phyloP scores from a whole-genome alignment of 2,113 vertebrate species.

The Protobothrops flavoviridis region DNA sequence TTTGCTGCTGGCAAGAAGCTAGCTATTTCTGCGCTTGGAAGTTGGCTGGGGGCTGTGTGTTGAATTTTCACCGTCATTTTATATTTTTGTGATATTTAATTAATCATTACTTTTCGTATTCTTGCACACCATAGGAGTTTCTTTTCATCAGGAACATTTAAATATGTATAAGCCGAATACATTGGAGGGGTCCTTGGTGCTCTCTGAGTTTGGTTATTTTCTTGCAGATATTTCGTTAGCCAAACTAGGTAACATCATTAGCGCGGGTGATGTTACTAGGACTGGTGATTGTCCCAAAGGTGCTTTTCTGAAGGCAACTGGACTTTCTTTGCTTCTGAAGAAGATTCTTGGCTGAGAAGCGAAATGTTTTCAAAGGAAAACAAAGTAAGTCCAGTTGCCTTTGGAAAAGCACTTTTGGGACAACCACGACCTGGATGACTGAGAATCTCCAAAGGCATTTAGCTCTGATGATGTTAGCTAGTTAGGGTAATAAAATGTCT shows the following conservation, averaged over 20 bases:
- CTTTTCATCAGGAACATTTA: background rate
- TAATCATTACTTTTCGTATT: background rate
- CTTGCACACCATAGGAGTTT: background rate
- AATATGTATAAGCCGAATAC: background rate
- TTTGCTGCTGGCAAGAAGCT: background rate
- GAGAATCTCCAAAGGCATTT: background rate
- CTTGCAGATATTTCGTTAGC: background rate
- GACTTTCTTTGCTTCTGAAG: background rate
- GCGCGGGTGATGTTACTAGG: background rate
- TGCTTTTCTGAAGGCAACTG: background rate
- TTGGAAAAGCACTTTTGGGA: background rate
- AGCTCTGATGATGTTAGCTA: background rate
- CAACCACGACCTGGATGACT: background rate
- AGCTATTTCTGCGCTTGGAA: background rate
- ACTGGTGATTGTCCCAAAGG: background rate
- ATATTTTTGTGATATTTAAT: background rate
- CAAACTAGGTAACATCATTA: background rate
- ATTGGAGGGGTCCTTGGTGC: background rate
- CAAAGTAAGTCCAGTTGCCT: background rate
- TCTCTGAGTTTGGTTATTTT: background rate
- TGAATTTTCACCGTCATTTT: background rate
- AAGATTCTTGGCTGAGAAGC: background rate
- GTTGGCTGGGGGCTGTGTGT: background rate
- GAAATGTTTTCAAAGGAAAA: background rate
- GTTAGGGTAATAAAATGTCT: background rate